Evolutionary conservation across 2,113 vertebrate genomes (phyloP), one percentile per base, ranked within the genome.

Genomic region (Notothenia coriiceps): DNA sequence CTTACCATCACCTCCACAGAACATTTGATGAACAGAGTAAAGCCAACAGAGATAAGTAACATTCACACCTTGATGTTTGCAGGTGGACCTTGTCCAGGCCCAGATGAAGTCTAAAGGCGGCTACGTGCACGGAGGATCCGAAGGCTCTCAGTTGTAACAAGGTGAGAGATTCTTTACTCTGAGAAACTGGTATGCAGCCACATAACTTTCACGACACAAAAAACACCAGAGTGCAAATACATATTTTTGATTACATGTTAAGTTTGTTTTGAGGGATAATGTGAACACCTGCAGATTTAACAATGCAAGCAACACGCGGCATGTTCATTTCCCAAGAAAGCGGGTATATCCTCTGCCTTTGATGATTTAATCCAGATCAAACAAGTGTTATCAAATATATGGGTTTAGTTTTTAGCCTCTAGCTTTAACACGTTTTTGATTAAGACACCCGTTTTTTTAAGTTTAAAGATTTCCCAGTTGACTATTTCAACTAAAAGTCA

Each of bases 71-170:
- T 14, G 29, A 47, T 77, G 12, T 70, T 65, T 63, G 63, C 80
- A 97, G 96, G 95, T 94, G 83, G 89, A 94, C 82, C 93, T 96
- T 29, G 94, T 97, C 89, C 96, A 97, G 86, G 91, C 95, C 64
- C 95, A 96, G 82, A 97, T 97, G 96, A 98, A 97, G 93, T 97
- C 95, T 80, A 96, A 98, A 96, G 96, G 96, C 29, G 96, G 95
- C 59, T 96, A 97, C 61, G 88, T 86, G 49, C 95, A 96, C 9
- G 93, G 91, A 71, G 89, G 93, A 57, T 90, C 96, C 61, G 93
- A 94, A 85, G 91, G 92, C 47, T 92, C 87, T 29, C 95, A 96
- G 74, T 87, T 95, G 63, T 96, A 95, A 92, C 76, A 13, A 84
- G 86, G 93, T 92, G 57, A 91, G 80, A 43, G n/a, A 64, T 33